Conservation (phyloP, 1,140 invertebrate species). For the Bicyclus anynana region DNA sequence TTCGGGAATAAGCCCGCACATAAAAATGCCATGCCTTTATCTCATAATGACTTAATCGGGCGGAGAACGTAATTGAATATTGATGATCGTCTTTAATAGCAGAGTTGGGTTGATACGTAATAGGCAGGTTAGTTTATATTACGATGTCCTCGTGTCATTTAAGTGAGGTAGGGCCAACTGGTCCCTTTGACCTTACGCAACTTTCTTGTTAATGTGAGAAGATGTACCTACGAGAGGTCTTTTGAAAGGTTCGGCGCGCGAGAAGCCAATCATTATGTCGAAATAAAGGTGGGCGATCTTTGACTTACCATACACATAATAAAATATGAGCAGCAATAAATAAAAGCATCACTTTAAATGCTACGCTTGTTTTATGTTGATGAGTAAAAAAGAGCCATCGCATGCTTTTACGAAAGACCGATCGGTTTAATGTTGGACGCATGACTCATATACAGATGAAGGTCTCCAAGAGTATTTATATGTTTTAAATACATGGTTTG, state of each 20-base stretch:
- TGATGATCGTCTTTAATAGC: slow-evolving; percentile 19
- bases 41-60: slow-evolving; percentile 17
- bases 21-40: slow-evolving; percentile 11
- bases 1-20: background rate
- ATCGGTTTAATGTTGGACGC: slow-evolving; percentile 14
- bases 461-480: slow-evolving; percentile 6
- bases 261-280: slow-evolving; percentile 49
- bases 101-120: slow-evolving; percentile 26
- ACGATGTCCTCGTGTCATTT: slow-evolving; percentile 52
- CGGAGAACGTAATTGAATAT: slow-evolving; percentile 22
- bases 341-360: slow-evolving; percentile 22
- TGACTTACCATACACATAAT: slow-evolving; percentile 35
- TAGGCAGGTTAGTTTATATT: slow-evolving; percentile 37
- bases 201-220: slow-evolving; percentile 53
- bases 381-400: slow-evolving; percentile 17
- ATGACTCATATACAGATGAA: slow-evolving; percentile 27
- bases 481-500: slow-evolving; percentile 14
- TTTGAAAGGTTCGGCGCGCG: slow-evolving; percentile 46
- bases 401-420: slow-evolving; percentile 29
- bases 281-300: slow-evolving; percentile 35
- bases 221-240: slow-evolving; percentile 53
- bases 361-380: slow-evolving; percentile 23
- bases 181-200: slow-evolving; percentile 55
- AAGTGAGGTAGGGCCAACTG: slow-evolving; percentile 55
- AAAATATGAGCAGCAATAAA: slow-evolving; percentile 31